Evolutionary conservation across 1,140 invertebrate genomes (phyloP).

Genomic region (Plectrocnemia conspersa): DNA sequence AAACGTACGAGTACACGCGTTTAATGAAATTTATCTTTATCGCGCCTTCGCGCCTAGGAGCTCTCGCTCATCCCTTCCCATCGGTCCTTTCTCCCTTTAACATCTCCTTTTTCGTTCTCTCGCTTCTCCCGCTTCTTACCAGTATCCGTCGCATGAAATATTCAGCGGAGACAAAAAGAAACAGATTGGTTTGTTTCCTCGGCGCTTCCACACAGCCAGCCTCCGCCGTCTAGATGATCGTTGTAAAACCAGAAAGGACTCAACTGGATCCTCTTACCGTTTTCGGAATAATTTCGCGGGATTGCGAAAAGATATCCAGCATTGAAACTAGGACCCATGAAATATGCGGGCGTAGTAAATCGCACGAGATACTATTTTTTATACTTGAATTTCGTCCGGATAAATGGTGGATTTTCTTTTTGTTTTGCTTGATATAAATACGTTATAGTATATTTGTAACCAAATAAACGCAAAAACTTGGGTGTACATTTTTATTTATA

Average conservation of each 20-base stretch:
- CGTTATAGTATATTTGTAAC: neutral
- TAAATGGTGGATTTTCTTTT: no score
- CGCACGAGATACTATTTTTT: constrained; percentile 4
- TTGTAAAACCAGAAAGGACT: neutral
- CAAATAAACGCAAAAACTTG: no score
- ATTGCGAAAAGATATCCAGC: neutral
- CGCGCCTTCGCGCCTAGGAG: no score
- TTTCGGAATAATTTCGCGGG: constrained; percentile 13
- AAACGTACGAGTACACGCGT: no score
- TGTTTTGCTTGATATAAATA: neutral
- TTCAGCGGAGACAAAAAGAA: constrained; percentile 22
- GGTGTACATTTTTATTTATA: no score
- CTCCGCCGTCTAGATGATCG: neutral
- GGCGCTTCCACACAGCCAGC: neutral
- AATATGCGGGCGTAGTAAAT: neutral
- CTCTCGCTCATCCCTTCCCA: no score
- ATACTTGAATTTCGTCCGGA: no score
- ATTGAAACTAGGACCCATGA: neutral
- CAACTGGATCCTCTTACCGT: neutral
- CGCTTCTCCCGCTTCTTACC: no score
- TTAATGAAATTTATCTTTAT: no score
- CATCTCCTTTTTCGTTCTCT: no score
- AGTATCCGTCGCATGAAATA: constrained; percentile 19
- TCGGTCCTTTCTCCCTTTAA: no score
- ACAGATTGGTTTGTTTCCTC: constrained; percentile 22